Base-by-base conservation (phyloP, 2,888 invertebrate genomes). In the Papilio protenor region DNA sequence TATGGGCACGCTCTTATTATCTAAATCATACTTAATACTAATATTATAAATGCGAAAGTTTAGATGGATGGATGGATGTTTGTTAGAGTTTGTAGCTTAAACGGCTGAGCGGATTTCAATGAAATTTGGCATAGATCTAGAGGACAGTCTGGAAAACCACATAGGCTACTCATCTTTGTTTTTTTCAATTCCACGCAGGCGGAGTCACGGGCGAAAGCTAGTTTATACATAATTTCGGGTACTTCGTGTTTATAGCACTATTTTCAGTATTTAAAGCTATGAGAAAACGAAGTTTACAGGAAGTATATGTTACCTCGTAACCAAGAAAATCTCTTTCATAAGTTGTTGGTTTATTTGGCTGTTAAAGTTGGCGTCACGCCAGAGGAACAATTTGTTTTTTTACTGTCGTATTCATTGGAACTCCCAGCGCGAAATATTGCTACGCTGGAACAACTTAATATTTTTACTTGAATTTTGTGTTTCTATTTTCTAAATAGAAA, bases 331-430 rank as follows among this genome's bases (percentile, higher is more conserved):
- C 61, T 71, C 57, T 71, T 76, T 72, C 49, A 71, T 71, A 71
- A 76, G 47, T 76, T 70, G 59, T 61, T 49, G 57, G 59, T 71
- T 76, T 71, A 76, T 64, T 72, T 72, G 76, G 8, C 52, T 72
- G 76, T 76, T 49, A 76, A 61, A 52, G 72, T 76, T 76, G 76
- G 76, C 71, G 33, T 2, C 23, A 49, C 33, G 49, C 76, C 76
- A 76, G 40, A 18, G 10, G 10, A 40, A 61, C 69, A 72, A 76
- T 72, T 72, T 76, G 59, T 72, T 71, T 49, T 66, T 72, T 49
- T 55, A 49, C 49, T 49, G 23, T 71, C 33, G 12, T 76, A 71
- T 76, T 76, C 47, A 59, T 59, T 33, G 27, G 45, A n/a, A 76
- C 21, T 61, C 12, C 12, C 71, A 23, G 71, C 52, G 49, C 49